A percentile compares a stretch with the other conserved stretches of the same genome.
Conservation (phyloP, 2,113 vertebrate genomes). For the Silurus meridionalis region DNA sequence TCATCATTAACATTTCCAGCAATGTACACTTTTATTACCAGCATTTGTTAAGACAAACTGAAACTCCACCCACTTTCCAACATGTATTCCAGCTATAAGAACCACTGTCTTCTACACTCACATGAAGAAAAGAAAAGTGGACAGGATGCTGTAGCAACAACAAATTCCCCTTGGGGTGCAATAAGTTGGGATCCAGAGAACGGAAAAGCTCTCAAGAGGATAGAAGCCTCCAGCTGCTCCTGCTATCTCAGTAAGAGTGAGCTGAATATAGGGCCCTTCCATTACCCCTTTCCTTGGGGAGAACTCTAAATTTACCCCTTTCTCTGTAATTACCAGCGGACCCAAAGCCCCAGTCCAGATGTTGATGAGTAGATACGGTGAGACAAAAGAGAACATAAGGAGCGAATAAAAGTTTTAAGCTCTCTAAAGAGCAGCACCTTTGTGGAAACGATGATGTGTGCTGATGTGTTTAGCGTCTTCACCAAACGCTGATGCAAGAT, state of each 20-base stretch:
- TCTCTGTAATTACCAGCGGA: slow-evolving; percentile 73
- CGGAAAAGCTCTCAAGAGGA: slow-evolving; percentile 42
- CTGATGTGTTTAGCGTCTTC: neutral
- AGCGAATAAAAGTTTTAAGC: slow-evolving; percentile 69
- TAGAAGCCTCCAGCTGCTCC: slow-evolving; percentile 50
- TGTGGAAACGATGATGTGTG: slow-evolving; percentile 33
- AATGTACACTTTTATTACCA: neutral
- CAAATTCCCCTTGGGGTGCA: slow-evolving; percentile 41
- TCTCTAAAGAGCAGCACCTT: slow-evolving; percentile 49
- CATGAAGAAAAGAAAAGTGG: slow-evolving; percentile 22
- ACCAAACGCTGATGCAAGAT: neutral
- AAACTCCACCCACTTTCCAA: neutral
- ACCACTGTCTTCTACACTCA: neutral
- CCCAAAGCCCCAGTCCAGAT: slow-evolving; percentile 70
- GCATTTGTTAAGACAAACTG: neutral
- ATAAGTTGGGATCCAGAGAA: slow-evolving; percentile 31
- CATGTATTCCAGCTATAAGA: neutral
- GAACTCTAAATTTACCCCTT: slow-evolving; percentile 58
- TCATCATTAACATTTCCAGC: neutral
- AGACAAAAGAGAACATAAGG: slow-evolving; percentile 42
- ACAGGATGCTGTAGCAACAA: slow-evolving; percentile 36
- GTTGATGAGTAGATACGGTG: slow-evolving; percentile 60
- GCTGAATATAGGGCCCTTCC: slow-evolving; percentile 30
- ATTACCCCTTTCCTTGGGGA: slow-evolving; percentile 61
- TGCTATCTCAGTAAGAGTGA: slow-evolving; percentile 27